Conservation (phyloP, 2,888 invertebrate genomes). For the Brenthis daphne region DNA sequence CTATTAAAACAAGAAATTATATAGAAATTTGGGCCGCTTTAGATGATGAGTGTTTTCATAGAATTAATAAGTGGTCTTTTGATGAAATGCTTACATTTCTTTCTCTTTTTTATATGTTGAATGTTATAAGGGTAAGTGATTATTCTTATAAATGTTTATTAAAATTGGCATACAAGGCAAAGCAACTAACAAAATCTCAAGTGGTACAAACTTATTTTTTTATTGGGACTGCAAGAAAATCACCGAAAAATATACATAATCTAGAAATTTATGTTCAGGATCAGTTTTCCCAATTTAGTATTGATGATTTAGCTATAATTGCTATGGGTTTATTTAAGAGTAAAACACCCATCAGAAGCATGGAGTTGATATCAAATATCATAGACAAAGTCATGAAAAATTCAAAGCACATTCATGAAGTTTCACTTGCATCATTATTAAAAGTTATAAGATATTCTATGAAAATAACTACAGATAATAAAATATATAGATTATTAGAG, state of each 20-base stretch:
- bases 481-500: conserved; percentile 79
- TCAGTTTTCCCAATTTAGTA: conserved; percentile 77
- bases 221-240: conserved; percentile 82
- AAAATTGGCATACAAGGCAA: conserved; percentile 80
- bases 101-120: conserved; percentile 85
- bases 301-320: conserved; percentile 87
- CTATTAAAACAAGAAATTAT: conserved; percentile 81
- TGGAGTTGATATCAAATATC: conserved; percentile 71
- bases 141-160: conserved; percentile 80
- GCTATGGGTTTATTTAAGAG: conserved; percentile 91
- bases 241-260: conserved; percentile 84
- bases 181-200: conserved; percentile 82
- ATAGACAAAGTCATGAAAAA: conserved; percentile 78
- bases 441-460: conserved; percentile 85
- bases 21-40: conserved; percentile 85
- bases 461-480: conserved; percentile 63
- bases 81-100: conserved; percentile 81
- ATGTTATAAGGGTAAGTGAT: conserved; percentile 78
- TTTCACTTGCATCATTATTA: conserved; percentile 85
- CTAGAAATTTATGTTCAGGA: conserved; percentile 82
- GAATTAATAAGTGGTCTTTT: conserved; percentile 72
- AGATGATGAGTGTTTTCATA: conserved; percentile 83
- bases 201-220: conserved; percentile 86
- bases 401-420: conserved; percentile 82
- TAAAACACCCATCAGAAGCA: conserved; percentile 83